Percentiles rank a stretch among this genome's conserved stretches.
phyloP scores from a whole-genome alignment of 92 coral and sea anemone genomes.

The Epizoanthus fatuus region DNA sequence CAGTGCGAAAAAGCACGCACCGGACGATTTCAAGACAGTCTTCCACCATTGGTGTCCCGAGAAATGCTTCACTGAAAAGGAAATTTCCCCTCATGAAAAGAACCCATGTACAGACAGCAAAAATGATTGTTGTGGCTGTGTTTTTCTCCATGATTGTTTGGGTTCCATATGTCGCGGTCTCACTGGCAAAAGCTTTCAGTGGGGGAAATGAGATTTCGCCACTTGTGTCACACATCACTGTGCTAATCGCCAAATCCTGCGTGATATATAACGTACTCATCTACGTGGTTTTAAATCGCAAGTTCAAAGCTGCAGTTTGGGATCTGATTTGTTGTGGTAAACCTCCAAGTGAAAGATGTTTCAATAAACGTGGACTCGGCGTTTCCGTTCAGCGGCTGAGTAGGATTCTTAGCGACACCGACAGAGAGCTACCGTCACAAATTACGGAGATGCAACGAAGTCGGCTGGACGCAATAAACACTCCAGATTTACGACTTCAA shows the following conservation, averaged over 20 bases:
- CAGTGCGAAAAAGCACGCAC: conserved; percentile 86
- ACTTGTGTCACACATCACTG: conserved; percentile 82
- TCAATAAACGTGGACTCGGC: not conserved
- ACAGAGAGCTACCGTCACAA: conserved; percentile 64
- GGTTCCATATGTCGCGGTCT: conserved; percentile 89
- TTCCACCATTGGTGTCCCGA: conserved; percentile 55
- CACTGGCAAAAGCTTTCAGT: conserved; percentile 80
- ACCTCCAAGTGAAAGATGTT: conserved; percentile 4
- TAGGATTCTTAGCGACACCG: conserved; percentile 81
- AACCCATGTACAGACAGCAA: conserved; percentile 95
- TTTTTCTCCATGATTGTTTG: conserved; percentile 94
- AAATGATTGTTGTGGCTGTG: conserved; percentile 90
- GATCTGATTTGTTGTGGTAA: conserved; percentile 84
- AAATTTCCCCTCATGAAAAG: conserved; percentile 72
- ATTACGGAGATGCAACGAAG: conserved; percentile 63
- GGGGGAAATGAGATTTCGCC: conserved; percentile 70
- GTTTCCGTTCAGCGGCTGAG: conserved; percentile 57
- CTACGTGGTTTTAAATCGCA: conserved; percentile 92
- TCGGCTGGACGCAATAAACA: conserved; percentile 66
- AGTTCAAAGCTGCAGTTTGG: conserved; percentile 88
- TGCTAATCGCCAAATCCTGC: conserved; percentile 95
- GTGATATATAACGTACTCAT: conserved; percentile 96
- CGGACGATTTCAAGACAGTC: conserved; percentile 64
- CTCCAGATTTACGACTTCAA: conserved; percentile 26
- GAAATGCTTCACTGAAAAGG: conserved; percentile 47